These are phyloP conservation scores for Tringa solitaria DNA, from an alignment of 2,113 vertebrate genomes.

Conservation along the genomic window DNA sequence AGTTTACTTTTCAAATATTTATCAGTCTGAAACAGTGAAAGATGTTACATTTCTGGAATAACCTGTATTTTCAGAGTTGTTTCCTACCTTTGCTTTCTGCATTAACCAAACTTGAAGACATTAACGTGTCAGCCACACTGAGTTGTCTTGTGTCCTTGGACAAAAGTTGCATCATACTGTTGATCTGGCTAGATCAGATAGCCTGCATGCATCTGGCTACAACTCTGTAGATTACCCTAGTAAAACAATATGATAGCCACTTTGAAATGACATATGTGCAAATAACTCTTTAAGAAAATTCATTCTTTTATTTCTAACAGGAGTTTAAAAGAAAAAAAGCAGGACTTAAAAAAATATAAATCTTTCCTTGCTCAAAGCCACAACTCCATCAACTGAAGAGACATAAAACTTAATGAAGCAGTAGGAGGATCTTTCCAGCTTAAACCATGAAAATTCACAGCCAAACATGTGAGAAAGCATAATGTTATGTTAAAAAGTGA, in stretches of 20 bases:
- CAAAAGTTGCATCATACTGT: conserved; percentile 64
- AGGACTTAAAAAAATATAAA: neutral
- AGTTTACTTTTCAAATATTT: neutral
- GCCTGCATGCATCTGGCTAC: conserved; percentile 64
- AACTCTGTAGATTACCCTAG: conserved; percentile 69
- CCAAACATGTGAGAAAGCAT: neutral
- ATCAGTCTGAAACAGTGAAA: neutral
- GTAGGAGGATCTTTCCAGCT: neutral
- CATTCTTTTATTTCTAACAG: neutral
- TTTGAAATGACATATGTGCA: neutral
- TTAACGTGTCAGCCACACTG: conserved; percentile 71
- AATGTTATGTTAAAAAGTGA: neutral
- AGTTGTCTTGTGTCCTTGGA: conserved; percentile 74
- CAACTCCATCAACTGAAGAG: neutral
- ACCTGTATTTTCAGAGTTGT: neutral
- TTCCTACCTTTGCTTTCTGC: conserved; percentile 75
- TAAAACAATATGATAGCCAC: neutral
- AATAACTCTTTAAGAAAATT: neutral
- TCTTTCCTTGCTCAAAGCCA: neutral
- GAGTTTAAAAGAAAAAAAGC: neutral
- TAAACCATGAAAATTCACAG: neutral
- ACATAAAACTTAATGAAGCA: neutral
- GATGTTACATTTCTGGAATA: neutral
- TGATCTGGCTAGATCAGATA: conserved; percentile 80
- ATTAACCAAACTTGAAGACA: conserved; percentile 77